These are phyloP conservation scores for Lanistes nyassanus DNA, from an alignment of 1,140 invertebrate genomes.

Conservation along the genomic window DNA sequence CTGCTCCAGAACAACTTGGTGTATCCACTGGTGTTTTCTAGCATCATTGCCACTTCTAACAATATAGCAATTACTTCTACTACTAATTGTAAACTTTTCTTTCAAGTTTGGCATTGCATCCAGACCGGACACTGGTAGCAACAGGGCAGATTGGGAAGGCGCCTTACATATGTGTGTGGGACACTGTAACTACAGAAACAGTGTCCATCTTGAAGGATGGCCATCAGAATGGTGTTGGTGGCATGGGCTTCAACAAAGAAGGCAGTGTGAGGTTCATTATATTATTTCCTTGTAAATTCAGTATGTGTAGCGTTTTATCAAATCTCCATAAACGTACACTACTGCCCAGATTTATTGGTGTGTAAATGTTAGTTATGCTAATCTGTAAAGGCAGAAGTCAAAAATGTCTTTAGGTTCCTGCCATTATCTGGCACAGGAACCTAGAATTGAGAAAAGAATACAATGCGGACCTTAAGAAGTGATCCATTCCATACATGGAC, in stretches of 20 bases:
- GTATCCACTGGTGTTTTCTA: too few species aligned
- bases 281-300: constrained; percentile 6
- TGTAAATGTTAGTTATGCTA: too few species aligned
- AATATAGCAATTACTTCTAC: too few species aligned
- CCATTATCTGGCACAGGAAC: too few species aligned
- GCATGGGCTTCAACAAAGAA: constrained; percentile 61
- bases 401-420: too few species aligned
- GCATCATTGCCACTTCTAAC: too few species aligned
- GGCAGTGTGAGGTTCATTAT: constrained; percentile 52
- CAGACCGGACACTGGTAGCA: constrained; percentile 61
- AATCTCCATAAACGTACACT: neutral
- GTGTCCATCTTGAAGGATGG: constrained; percentile 65
- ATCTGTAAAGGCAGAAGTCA: too few species aligned
- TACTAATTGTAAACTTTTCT: neutral
- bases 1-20: too few species aligned
- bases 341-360: neutral
- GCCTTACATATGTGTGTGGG: constrained; percentile 67
- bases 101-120: constrained; percentile 63
- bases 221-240: constrained; percentile 61
- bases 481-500: too few species aligned
- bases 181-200: constrained; percentile 54
- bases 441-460: too few species aligned
- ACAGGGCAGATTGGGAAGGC: constrained; percentile 67
- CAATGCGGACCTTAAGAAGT: too few species aligned
- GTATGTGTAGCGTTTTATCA: neutral